These are phyloP conservation scores for Phalanger gymnotis DNA, from an alignment of 2,797 vertebrate genomes.

Conservation along the genomic window DNA sequence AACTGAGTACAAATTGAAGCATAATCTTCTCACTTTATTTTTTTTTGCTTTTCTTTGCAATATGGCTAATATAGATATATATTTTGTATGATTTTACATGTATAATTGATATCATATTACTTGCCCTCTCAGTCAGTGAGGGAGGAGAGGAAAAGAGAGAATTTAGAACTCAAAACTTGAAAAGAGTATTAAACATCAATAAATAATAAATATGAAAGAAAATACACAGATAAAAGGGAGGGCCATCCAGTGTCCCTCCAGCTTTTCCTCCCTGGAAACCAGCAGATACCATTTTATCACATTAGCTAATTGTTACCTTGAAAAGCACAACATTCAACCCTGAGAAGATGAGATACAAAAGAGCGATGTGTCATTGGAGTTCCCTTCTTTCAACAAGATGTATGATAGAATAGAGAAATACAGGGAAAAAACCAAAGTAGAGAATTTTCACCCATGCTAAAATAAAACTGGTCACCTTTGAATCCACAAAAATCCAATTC, in stretches of 20 bases:
- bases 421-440: slow-evolving; percentile 22
- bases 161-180: not conserved
- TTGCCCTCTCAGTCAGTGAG: not conserved
- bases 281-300: slow-evolving; percentile 41
- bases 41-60: not conserved
- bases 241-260: too few species aligned
- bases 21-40: not conserved
- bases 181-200: not conserved
- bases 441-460: not conserved
- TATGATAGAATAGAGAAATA: slow-evolving; percentile 19
- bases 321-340: slow-evolving; percentile 36
- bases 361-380: not conserved
- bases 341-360: not conserved
- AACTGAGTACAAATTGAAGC: not conserved
- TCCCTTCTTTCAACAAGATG: not conserved
- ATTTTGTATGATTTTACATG: not conserved
- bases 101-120: not conserved
- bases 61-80: not conserved
- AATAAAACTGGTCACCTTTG: not conserved
- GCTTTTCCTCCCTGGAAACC: slow-evolving; percentile 7
- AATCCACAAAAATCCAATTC: not conserved
- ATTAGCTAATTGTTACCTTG: not conserved
- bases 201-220: not conserved
- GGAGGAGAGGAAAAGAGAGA: not conserved
- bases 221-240: not conserved